Conservation (phyloP, 1,140 invertebrate species). For the Latrodectus geometricus region DNA sequence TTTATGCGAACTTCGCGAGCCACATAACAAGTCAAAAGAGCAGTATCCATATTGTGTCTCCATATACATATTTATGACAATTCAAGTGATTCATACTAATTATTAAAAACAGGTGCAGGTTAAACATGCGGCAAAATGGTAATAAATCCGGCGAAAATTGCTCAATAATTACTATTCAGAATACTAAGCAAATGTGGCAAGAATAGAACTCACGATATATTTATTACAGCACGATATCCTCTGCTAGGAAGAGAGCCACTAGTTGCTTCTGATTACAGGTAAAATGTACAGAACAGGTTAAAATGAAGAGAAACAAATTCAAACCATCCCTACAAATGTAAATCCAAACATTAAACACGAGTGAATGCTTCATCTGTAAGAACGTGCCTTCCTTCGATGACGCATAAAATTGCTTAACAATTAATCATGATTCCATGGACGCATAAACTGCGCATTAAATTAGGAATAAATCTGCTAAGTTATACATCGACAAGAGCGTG, state of each 20-base stretch:
- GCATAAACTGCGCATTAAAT: no score
- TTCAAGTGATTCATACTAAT: constrained; percentile 29
- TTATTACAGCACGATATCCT: constrained; percentile 35
- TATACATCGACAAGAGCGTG: no score
- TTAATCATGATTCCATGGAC: constrained; percentile 3
- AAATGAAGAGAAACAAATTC: background rate
- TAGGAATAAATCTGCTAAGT: no score
- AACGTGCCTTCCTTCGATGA: constrained; percentile 35
- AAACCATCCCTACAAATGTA: constrained; percentile 17
- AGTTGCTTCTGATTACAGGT: constrained; percentile 11
- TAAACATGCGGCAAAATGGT: constrained; percentile 14
- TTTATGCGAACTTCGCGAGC: background rate
- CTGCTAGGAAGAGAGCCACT: constrained; percentile 11
- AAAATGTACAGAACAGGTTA: background rate
- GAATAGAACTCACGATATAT: constrained; percentile 21
- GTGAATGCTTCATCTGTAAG: constrained; percentile 16
- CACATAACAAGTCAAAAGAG: background rate
- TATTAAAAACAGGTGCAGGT: constrained; percentile 37
- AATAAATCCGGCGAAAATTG: constrained; percentile 25
- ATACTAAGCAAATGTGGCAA: constrained; percentile 35
- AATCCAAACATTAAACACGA: constrained; percentile 33
- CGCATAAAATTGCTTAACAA: constrained; percentile 47
- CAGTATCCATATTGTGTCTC: background rate
- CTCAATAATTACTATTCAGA: constrained; percentile 34
- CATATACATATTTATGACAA: constrained; percentile 9